Conservation (phyloP, 2,888 invertebrate species). For the Agrochola circellaris region DNA sequence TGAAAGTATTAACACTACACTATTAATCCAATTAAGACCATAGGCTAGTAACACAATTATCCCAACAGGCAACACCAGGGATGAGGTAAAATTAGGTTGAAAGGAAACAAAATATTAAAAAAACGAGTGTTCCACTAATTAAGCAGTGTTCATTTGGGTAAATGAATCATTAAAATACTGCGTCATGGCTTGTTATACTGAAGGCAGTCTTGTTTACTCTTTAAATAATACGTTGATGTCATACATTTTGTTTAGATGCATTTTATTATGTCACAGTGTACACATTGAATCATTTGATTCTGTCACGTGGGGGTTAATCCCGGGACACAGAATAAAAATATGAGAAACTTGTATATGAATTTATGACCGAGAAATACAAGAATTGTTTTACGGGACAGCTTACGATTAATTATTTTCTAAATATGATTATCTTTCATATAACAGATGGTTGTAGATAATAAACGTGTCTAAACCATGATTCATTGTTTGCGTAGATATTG, state of each 20-base stretch:
- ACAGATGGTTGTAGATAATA: conserved; percentile 4
- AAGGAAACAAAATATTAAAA: conserved; percentile 53
- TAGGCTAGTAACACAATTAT: conserved; percentile 19
- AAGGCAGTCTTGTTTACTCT: conserved; percentile 36
- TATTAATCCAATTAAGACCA: conserved; percentile 4
- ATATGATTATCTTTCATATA: conserved; percentile 18
- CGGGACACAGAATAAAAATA: neutral
- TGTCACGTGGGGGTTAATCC: neutral
- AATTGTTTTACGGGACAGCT: neutral
- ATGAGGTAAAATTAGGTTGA: conserved; percentile 53
- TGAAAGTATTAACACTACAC: neutral
- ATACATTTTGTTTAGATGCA: conserved; percentile 37
- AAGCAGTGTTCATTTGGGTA: conserved; percentile 49
- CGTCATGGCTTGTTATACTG: conserved; percentile 44
- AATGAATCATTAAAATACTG: conserved; percentile 58
- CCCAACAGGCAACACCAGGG: conserved; percentile 47
- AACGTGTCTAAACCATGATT: conserved; percentile 19
- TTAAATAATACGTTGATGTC: conserved; percentile 29
- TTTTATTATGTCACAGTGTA: conserved; percentile 7
- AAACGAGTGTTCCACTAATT: conserved; percentile 59
- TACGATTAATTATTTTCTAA: conserved; percentile 24
- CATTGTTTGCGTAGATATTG: conserved; percentile 6
- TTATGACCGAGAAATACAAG: neutral
- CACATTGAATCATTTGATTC: neutral
- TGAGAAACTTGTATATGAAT: neutral